phyloP scores from a whole-genome alignment of 2,797 vertebrate genomes.

The Phataginus tricuspis region DNA sequence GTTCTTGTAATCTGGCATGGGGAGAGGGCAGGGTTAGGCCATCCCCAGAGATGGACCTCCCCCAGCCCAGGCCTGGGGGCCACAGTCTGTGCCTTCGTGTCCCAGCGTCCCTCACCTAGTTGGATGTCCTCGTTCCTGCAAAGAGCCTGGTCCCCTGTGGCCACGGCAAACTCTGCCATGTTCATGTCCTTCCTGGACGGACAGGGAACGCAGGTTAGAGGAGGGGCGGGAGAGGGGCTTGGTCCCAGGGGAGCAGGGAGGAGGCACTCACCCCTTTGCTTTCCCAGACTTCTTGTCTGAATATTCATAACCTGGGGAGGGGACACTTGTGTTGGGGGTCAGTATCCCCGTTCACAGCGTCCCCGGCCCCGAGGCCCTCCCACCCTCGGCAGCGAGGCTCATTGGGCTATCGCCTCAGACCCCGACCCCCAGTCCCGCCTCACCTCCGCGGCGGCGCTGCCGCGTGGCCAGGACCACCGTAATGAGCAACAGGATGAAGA shows the following conservation, averaged over 20 bases:
- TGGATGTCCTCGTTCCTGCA: slow-evolving; percentile 90
- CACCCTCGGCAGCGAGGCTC: not conserved
- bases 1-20: slow-evolving; percentile 94
- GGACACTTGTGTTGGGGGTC: not conserved
- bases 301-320: slow-evolving; percentile 88
- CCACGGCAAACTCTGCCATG: slow-evolving; percentile 87
- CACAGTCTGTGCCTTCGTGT: fast-evolving
- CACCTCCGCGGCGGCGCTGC: slow-evolving; percentile 91
- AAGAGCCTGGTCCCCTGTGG: slow-evolving; percentile 88
- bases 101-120: slow-evolving; percentile 88
- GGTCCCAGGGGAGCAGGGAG: not conserved
- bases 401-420: fast-evolving
- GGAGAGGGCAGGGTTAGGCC: not conserved
- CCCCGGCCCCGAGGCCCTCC: not conserved
- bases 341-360: not conserved
- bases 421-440: not conserved
- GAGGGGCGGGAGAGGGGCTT: fast-evolving
- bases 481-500: slow-evolving; percentile 91
- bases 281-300: slow-evolving; percentile 86
- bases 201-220: not conserved
- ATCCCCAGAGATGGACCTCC: not conserved
- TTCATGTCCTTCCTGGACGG: slow-evolving; percentile 87
- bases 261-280: slow-evolving; percentile 88
- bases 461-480: slow-evolving; percentile 89
- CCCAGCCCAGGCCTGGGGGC: not conserved